These are phyloP conservation scores for Tipula lateralis DNA, from an alignment of 2,888 invertebrate species.

Conservation along the genomic window DNA sequence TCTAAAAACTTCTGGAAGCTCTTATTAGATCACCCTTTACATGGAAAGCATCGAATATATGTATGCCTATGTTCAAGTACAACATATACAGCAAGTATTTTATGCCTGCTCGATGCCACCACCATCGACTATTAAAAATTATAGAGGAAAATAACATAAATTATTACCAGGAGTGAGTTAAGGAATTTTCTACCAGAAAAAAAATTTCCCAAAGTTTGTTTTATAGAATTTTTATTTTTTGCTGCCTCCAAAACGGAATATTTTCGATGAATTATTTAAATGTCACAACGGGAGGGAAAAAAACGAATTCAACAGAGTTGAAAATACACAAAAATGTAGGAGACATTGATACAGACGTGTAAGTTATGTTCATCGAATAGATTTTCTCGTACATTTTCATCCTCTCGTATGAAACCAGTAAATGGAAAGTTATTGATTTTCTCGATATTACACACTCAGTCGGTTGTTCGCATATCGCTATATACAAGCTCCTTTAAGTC, in stretches of 20 bases:
- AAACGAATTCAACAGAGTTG: constrained; percentile 24
- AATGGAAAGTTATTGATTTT: neutral
- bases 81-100: neutral
- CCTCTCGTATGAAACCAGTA: neutral
- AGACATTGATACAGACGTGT: constrained; percentile 24
- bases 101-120: neutral
- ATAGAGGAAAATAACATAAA: constrained; percentile 16
- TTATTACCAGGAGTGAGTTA: constrained; percentile 13
- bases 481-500: neutral
- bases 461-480: neutral
- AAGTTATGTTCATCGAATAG: constrained; percentile 11
- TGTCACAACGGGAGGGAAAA: constrained; percentile 24
- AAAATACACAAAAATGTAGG: constrained; percentile 11
- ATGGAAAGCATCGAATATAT: too few relatives aligned
- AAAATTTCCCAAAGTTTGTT: neutral
- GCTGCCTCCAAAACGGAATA: neutral
- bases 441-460: neutral
- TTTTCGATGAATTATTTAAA: constrained; percentile 24
- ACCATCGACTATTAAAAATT: neutral
- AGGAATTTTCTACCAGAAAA: constrained; percentile 3
- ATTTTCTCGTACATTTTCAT: constrained; percentile 11
- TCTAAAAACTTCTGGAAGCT: too few relatives aligned
- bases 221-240: neutral
- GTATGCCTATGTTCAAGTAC: neutral
- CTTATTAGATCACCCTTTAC: too few relatives aligned